Evolutionary conservation across 30 jellyfish, hydroid and myxozoan genomes (phyloP).

Genomic region (Sanderia malayensis): DNA sequence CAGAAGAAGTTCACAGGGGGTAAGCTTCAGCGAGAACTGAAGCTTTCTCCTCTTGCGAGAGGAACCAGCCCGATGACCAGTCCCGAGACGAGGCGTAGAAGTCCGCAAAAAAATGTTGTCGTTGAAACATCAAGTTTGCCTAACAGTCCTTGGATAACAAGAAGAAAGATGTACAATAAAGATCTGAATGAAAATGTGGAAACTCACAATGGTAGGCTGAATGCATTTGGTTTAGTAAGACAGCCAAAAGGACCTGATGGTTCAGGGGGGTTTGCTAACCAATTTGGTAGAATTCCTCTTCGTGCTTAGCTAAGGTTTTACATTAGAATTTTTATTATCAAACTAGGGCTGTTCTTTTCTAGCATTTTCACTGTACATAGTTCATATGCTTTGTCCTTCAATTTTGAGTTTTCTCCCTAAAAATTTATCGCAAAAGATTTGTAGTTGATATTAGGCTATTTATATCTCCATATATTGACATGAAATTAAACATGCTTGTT

Average conservation of each 20-base stretch:
- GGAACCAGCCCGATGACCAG: conserved; percentile 81
- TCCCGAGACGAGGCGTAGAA: conserved; percentile 73
- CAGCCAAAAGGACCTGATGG: conserved; percentile 99
- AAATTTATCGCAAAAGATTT: too few relatives aligned
- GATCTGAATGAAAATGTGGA: conserved; percentile 58
- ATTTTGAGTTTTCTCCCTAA: too few relatives aligned
- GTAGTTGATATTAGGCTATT: too few relatives aligned
- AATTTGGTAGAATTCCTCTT: conserved; percentile 35
- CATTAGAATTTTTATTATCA: too few relatives aligned
- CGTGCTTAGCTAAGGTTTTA: conserved; percentile 42
- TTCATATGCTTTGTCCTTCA: too few relatives aligned
- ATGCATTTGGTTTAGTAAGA: conserved; percentile 81
- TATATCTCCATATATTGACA: too few relatives aligned
- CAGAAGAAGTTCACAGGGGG: conserved; percentile 13
- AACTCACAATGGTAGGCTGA: conserved; percentile 44
- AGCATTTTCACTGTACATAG: too few relatives aligned
- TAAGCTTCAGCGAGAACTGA: conserved; percentile 34
- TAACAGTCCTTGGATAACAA: conserved; percentile 90
- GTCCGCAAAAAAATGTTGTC: conserved; percentile 38
- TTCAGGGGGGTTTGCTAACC: conserved; percentile 75
- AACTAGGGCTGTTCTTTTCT: too few relatives aligned
- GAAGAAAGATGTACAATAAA: conserved; percentile 57
- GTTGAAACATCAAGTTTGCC: conserved; percentile 63
- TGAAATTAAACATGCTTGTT: too few relatives aligned
- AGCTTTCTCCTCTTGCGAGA: conserved; percentile 84